Evolutionary conservation across 2,888 invertebrate genomes (phyloP), one percentile per base, ranked within the genome.

Genomic region (Melangyna quadrimaculata): DNA sequence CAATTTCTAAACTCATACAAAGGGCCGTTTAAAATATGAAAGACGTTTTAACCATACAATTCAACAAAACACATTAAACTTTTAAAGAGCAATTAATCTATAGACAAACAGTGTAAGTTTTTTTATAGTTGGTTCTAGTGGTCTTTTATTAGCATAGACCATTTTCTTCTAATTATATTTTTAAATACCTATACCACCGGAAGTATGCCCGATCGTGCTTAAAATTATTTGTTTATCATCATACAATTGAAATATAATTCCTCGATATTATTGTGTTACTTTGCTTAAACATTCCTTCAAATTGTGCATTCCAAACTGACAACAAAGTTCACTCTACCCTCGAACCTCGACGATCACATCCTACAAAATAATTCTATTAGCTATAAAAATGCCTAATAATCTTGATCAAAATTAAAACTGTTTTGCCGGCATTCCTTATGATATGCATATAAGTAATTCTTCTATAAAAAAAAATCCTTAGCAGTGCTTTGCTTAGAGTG

Each of bases 391-490:
- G 10, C 19, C 35, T 57, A 19, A 32, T 19, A 32, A 32, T 57
- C 19, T 32, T 32, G 55, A 32, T 35, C 22, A 9, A 57, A 32
- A 57, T 37, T 37, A 12, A 35, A 17, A 55, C 4, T 1, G 10
- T 17, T 17, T 29, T 53, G 27, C 27, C 8, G 10, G 17, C 29
- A n/a, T 17, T 1, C n/a, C 17, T 29, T n/a, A 27, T 29, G n/a
- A 53, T 27, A 27, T 24, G 8, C 14, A 6, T 55, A 29, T 27
- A 53, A 7, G 12, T 19, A 10, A 17, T 10, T 45, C 19, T 9
- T 19, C 4, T 6, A 12, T 24, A 48, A 51, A 70, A 70, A n/a
- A 70, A 14, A 65, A 65, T 67, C 57, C 51, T 72, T 61, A n/a
- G 24, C 65, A 59, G 22, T 45, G 61, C 43, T 35, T 35, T 32